These are phyloP conservation scores for Liodrosophila aerea DNA, from an alignment of 2,888 invertebrate genomes.

Conservation along the genomic window DNA sequence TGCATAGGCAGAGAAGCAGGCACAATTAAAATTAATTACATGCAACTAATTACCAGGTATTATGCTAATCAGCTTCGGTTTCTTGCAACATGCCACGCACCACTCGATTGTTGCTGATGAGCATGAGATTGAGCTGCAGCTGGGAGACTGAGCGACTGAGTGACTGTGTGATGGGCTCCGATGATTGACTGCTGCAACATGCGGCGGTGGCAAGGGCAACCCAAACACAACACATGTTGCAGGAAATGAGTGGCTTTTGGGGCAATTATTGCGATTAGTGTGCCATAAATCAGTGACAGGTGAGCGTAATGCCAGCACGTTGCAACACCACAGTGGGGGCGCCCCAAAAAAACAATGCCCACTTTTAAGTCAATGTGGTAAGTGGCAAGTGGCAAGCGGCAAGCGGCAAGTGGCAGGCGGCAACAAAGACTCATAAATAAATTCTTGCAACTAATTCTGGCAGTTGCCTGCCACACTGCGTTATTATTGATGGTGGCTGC, in stretches of 20 bases:
- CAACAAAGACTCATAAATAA: slow-evolving; percentile 77
- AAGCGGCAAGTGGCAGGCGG: slow-evolving; percentile 3
- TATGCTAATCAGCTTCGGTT: slow-evolving; percentile 71
- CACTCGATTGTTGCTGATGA: slow-evolving; percentile 1
- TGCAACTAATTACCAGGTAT: slow-evolving; percentile 76
- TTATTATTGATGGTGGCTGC: slow-evolving; percentile 68
- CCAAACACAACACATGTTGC: too few relatives aligned
- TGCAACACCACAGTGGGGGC: slow-evolving; percentile 29
- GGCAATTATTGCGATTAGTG: slow-evolving; percentile 69
- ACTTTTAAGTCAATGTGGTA: slow-evolving; percentile 2
- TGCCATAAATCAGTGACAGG: slow-evolving; percentile 67
- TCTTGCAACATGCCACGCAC: slow-evolving; percentile 47
- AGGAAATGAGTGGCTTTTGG: slow-evolving; percentile 32
- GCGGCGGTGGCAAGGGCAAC: slow-evolving; percentile 10
- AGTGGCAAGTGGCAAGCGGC: neutral
- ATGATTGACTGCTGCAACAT: slow-evolving; percentile 2
- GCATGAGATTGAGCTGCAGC: neutral
- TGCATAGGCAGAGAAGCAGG: slow-evolving; percentile 37
- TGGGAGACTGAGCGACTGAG: too few relatives aligned
- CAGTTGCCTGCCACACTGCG: slow-evolving; percentile 72
- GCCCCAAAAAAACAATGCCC: slow-evolving; percentile 45
- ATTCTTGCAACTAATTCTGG: slow-evolving; percentile 74
- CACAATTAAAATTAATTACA: slow-evolving; percentile 78
- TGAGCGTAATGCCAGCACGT: slow-evolving; percentile 29
- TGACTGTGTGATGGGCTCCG: too few relatives aligned